phyloP scores from a whole-genome alignment of 2,888 invertebrate species.

The Amblyjoppa proteus region DNA sequence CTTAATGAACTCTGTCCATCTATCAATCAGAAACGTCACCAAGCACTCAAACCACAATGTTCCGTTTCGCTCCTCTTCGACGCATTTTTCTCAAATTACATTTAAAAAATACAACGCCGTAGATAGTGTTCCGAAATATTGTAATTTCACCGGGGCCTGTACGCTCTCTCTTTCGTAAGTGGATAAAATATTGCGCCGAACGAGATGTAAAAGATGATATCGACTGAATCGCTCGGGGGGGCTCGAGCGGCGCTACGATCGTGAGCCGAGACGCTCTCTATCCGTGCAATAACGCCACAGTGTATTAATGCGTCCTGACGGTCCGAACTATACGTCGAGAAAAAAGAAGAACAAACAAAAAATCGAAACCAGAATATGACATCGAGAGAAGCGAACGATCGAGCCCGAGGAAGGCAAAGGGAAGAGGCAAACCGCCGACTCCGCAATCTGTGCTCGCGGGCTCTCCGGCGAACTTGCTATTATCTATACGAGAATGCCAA shows the following conservation, averaged over 20 bases:
- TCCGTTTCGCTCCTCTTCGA: background rate
- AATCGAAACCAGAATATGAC: constrained; percentile 61
- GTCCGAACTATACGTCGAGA: background rate
- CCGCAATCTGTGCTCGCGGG: constrained; percentile 53
- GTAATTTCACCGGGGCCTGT: background rate
- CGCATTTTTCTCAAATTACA: background rate
- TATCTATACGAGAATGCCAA: constrained; percentile 81
- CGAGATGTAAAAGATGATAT: constrained; percentile 31
- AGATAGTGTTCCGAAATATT: constrained; percentile 14
- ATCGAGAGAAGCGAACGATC: constrained; percentile 46
- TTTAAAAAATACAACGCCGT: background rate
- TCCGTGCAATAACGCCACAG: constrained; percentile 9
- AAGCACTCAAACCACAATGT: too few relatives aligned
- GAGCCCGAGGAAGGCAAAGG: constrained; percentile 31
- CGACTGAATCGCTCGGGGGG: constrained; percentile 34
- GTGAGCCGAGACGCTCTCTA: constrained; percentile 45
- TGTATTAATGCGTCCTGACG: background rate
- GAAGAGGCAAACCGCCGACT: constrained; percentile 49
- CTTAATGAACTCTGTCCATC: too few relatives aligned
- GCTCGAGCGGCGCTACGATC: constrained; percentile 22
- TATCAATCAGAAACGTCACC: too few relatives aligned
- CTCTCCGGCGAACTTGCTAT: constrained; percentile 71
- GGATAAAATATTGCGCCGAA: constrained; percentile 23
- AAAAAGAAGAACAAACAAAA: constrained; percentile 12
- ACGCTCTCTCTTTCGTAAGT: background rate